Evolutionary conservation across 2,113 vertebrate species (phyloP).

Genomic region (Nothobranchius furzeri): DNA sequence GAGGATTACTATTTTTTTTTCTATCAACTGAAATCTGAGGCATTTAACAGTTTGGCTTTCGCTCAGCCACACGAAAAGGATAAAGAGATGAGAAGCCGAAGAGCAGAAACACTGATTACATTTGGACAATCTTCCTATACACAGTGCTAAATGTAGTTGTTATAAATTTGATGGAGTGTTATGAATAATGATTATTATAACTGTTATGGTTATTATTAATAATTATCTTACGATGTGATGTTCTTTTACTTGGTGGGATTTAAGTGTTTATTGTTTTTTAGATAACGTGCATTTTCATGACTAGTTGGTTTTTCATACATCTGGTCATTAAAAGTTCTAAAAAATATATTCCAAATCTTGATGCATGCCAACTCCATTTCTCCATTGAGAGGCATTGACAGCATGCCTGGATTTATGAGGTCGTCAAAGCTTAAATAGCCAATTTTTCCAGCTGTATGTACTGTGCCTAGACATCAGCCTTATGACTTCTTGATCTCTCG

Average conservation of each 20-base stretch:
- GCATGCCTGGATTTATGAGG: constrained; percentile 60
- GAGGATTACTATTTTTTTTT: constrained; percentile 32
- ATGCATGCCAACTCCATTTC: constrained; percentile 74
- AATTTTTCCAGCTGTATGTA: constrained; percentile 61
- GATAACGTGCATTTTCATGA: constrained; percentile 77
- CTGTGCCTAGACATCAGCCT: constrained; percentile 72
- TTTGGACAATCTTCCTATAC: constrained; percentile 83
- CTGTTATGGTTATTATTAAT: constrained; percentile 84
- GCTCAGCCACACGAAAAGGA: constrained; percentile 51
- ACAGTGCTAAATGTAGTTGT: constrained; percentile 83
- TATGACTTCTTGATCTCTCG: constrained; percentile 67
- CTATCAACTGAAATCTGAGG: constrained; percentile 30
- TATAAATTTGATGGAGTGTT: constrained; percentile 84
- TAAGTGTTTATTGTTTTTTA: constrained; percentile 83
- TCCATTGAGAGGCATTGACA: constrained; percentile 67
- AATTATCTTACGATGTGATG: constrained; percentile 83
- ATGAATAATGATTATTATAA: constrained; percentile 83
- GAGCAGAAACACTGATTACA: constrained; percentile 65
- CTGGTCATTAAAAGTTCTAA: constrained; percentile 64
- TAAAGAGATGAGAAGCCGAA: constrained; percentile 47
- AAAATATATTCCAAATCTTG: constrained; percentile 53
- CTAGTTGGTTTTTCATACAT: constrained; percentile 71
- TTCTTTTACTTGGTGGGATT: constrained; percentile 82
- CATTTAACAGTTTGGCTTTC: constrained; percentile 32
- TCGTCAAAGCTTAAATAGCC: constrained; percentile 52